Base-by-base conservation (phyloP, 2,888 invertebrate species). In the Psylliodes chrysocephalus region DNA sequence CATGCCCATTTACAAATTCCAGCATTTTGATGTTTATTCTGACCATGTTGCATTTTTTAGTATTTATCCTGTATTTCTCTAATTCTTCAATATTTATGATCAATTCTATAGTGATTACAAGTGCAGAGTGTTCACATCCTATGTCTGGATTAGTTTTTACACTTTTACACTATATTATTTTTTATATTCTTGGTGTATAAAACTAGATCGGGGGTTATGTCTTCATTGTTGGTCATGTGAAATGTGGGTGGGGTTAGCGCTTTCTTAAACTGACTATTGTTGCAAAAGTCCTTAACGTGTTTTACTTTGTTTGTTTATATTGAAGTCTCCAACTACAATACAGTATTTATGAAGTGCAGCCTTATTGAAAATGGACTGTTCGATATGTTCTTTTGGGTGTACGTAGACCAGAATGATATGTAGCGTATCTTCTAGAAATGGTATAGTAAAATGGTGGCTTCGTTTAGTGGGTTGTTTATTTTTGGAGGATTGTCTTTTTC, bases 401-500 rank as follows among this genome's bases (percentile, higher is more conserved):
- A 61, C 35, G 33, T 63, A 53, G 1, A 59, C 52, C 2, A 59
- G 54, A 12, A 63, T 52, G 2, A 63, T 25, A 17, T 63, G 63
- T 1, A 52, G 52, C 30, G 15, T 52, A 17, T 59, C 47, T 1
- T 46, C 40, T 40, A 25, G 6, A 53, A 52, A 59, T 14, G 63
- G 47, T n/a, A 63, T 59, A 10, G 59, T 57, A 15, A 59, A 63
- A 35, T 59, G 63, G 59, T 25, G 12, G 59, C 52, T 17, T 59
- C 59, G 19, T 53, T 63, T 46, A 59, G 40, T 18, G 53, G 53
- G 46, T 63, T 63, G 12, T 57, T 63, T n/a, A 59, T 19, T 28
- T n/a, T 10, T 6, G 57, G 57, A 5, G 52, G 42, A 33, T 57
- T 51, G n/a, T 56, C 40, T 30, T 57, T 17, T 30, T 52, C 17